Evolutionary conservation across 1,140 invertebrate species (phyloP), one percentile per base, ranked within the genome.

Genomic region (Zaprionus nigranus): DNA sequence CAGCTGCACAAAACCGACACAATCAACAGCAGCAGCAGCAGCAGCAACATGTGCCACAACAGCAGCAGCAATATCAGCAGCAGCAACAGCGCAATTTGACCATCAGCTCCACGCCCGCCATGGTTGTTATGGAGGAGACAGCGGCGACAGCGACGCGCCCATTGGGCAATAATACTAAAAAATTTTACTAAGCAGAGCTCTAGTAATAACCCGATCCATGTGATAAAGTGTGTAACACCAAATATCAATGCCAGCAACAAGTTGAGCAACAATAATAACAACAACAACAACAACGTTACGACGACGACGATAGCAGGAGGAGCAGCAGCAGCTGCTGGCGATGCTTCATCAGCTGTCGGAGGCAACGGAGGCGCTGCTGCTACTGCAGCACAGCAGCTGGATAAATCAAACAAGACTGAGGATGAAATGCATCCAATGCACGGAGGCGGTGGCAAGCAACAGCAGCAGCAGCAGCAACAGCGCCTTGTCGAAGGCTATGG

Each of bases 181-280:
- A 92, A 85, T 57, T 82, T 84, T 82, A 84, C 82, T 72, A 92
- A 91, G 78, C 84, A 86, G 72, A 91, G 91, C 85, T 90, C 80
- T 81, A 92, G 82, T 86, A 92, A 92, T 86, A 87, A 81, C 78
- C 85, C 90, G 83, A 82, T 81, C 77, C 83, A 90, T 92, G 91
- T 92, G 91, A 92, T 92, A 92, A 92, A 92, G 91, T 92, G 91
- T 92, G 57, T 84, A 92, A 92, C 91, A 92, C 91, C 90, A 91
- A 82, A 83, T 81, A 92, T 90, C 86, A 90, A 91, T 57, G 76
- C 82, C 82, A 91, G 81, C 82, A 75, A 78, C 77, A 90, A 78
- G 57, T 78, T 78, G 62, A 78, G 73, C 87, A 85, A 60, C 62
- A 78, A 58, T 40, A 76, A 59, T 43, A 93, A 93, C 30, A 72